Evolutionary conservation across 2,888 invertebrate species (phyloP).

Genomic region (Melieria omissa): DNA sequence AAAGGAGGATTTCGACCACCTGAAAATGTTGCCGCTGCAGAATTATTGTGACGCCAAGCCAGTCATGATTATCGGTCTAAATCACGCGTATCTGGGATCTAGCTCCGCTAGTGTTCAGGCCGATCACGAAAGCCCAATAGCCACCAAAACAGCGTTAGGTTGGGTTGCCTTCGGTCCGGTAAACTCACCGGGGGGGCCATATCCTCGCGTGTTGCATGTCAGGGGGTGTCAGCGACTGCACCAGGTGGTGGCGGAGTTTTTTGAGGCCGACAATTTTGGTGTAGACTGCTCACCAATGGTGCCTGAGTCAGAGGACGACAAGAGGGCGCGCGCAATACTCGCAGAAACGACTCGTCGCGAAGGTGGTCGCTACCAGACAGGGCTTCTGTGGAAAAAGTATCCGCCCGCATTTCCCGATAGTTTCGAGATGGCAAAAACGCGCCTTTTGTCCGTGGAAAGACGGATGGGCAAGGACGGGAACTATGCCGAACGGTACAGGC

Average conservation of each 20-base stretch:
- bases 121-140: background rate
- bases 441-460: too few relatives aligned
- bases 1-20: slow-evolving; percentile 6
- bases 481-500: too few relatives aligned
- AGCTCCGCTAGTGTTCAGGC: slow-evolving; percentile 1
- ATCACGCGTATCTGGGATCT: slow-evolving; percentile 6
- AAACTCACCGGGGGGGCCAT: background rate
- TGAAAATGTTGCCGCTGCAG: slow-evolving; percentile 4
- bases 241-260: background rate
- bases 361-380: too few relatives aligned
- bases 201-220: background rate
- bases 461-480: too few relatives aligned
- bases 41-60: slow-evolving; percentile 1
- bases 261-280: slow-evolving; percentile 7
- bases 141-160: slow-evolving; percentile 25
- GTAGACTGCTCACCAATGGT: background rate
- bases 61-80: slow-evolving; percentile 1
- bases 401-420: too few relatives aligned
- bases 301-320: slow-evolving; percentile 3
- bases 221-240: slow-evolving; percentile 1
- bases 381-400: too few relatives aligned
- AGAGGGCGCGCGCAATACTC: background rate
- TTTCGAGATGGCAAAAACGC: too few relatives aligned
- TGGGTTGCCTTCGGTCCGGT: slow-evolving; percentile 36
- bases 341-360: too few relatives aligned